These are phyloP conservation scores for Toxotes chatareus DNA, from an alignment of 2,113 vertebrate genomes.

Conservation along the genomic window DNA sequence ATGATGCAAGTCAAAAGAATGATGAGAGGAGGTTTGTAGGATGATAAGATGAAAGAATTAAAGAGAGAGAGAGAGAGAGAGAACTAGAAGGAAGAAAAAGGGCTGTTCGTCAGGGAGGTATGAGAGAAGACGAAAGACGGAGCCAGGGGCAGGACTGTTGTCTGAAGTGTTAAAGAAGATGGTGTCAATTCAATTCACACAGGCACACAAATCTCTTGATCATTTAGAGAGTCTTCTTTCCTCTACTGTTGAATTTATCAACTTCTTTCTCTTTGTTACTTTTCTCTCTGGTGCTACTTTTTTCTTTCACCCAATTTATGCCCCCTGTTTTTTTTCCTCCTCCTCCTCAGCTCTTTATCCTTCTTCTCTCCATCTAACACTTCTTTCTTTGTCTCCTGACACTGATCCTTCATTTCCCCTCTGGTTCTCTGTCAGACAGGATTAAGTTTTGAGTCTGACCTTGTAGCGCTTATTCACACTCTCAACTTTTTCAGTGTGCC, in stretches of 20 bases:
- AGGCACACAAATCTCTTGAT: background rate
- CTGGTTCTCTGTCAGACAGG: constrained; percentile 23
- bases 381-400: constrained; percentile 15
- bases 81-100: background rate
- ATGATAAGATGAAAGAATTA: constrained; percentile 1
- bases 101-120: background rate
- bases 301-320: background rate
- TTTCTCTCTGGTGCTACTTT: background rate
- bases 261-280: background rate
- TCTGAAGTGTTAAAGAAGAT: background rate
- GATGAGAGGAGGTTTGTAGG: background rate
- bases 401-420: constrained; percentile 8
- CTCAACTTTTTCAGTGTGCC: background rate
- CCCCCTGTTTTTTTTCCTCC: background rate
- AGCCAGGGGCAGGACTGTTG: background rate
- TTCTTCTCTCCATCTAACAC: background rate
- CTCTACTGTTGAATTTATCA: background rate
- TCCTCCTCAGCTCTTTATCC: background rate
- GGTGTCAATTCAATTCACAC: background rate
- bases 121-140: constrained; percentile 3
- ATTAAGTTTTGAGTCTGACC: constrained; percentile 37
- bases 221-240: background rate
- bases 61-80: background rate
- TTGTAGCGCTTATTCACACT: constrained; percentile 14
- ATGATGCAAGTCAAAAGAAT: background rate